Evolutionary conservation across 2,888 invertebrate genomes (phyloP).

Genomic region (Ischnus inquisitorius): DNA sequence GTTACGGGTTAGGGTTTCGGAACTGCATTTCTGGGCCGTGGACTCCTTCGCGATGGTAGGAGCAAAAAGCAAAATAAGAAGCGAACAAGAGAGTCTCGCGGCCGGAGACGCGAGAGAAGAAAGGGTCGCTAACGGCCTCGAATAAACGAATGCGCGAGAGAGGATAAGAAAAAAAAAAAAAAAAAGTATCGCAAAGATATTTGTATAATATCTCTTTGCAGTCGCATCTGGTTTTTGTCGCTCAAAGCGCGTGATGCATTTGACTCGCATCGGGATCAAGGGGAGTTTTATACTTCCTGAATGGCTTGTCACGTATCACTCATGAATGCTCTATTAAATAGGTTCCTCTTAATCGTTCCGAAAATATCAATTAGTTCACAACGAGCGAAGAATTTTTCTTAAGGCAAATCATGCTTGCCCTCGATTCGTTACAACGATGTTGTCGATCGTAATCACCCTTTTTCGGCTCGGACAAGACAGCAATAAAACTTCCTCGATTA

Average conservation of each 20-base stretch:
- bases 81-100: not conserved
- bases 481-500: too few species aligned
- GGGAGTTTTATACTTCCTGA: slow-evolving; percentile 1
- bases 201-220: not conserved
- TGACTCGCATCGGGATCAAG: not conserved
- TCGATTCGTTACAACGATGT: too few species aligned
- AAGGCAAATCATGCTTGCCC: too few species aligned
- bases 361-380: not conserved
- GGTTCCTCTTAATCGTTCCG: not conserved
- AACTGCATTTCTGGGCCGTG: slow-evolving; percentile 34
- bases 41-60: slow-evolving; percentile 23
- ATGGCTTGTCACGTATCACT: not conserved
- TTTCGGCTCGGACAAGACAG: too few species aligned
- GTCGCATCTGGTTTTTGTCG: slow-evolving; percentile 51
- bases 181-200: not conserved
- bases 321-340: not conserved
- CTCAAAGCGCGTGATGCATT: slow-evolving; percentile 18
- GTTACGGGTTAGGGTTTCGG: slow-evolving; percentile 44
- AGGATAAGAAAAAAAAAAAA: slow-evolving; percentile 46
- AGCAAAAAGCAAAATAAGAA: slow-evolving; percentile 40
- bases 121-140: slow-evolving; percentile 41
- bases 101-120: slow-evolving; percentile 20
- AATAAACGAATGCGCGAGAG: slow-evolving; percentile 44
- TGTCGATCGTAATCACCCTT: too few species aligned
- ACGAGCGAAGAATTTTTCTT: too few species aligned